Evolutionary conservation across 2,113 vertebrate genomes (phyloP), one percentile per base, ranked within the genome.

Genomic region (Nesogale talazaci): DNA sequence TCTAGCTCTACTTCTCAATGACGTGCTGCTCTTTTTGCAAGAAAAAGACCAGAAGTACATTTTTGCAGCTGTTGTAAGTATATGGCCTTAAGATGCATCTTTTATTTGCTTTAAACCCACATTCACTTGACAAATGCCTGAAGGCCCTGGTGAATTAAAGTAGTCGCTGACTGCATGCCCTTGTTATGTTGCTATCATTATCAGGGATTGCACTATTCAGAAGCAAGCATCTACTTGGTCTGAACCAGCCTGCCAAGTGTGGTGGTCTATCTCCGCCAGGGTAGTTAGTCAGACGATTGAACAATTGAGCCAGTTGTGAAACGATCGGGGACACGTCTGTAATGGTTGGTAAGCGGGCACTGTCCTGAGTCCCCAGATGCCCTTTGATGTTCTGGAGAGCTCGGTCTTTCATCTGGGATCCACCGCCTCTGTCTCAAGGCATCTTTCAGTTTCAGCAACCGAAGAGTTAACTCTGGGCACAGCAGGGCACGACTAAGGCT

Each of bases 21-120:
- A 99, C 83, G 98, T 99, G 84, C 97, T 99, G 92, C 98, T 99
- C 75, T 99, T 99, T 97, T 98, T 99, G 81, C 99, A 99, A 98
- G 99, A 99, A 97, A 99, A 99, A 97, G 99, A 99, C 94, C 99
- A 99, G 97, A 99, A 99, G 96, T 99, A 99, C 93, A 94, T 99
- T 89, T 99, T 99, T 97, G 99, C 99, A 91, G 98, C 99, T 83
- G 98, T 99, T 97, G 99, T 99, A 98, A 98, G 99, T 97, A 95
- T 89, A 86, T 56, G 36, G 20, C 22, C 17, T 23, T 14, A 15
- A 14, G 23, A 88, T 63, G 17, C 29, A 4, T 42, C 63, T 83
- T 93, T 88, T 74, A 36, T 74, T 57, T 63, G 52, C 56, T 8
- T 85, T 79, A 42, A 88, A 77, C 6, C 38, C 46, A 57, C 22